phyloP scores from a whole-genome alignment of 1,140 invertebrate species.

The Platorchestia sp. region DNA sequence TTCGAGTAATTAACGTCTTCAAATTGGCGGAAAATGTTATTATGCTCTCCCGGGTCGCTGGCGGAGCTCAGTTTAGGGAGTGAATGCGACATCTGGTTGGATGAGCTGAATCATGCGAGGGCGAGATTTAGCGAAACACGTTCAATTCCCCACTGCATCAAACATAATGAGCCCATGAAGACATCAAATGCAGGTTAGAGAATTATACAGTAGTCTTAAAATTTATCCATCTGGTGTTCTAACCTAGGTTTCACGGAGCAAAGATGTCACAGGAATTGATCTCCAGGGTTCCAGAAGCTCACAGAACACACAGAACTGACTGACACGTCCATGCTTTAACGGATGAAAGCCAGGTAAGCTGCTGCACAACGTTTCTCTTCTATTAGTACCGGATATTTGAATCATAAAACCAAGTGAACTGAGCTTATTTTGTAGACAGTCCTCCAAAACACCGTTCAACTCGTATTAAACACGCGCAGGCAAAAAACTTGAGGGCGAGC shows the following conservation, averaged over 20 bases:
- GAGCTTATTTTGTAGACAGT: not conserved
- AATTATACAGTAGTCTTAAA: not conserved
- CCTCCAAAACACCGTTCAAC: not conserved
- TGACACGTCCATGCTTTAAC: not conserved
- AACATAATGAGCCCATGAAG: not conserved
- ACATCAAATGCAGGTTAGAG: not conserved
- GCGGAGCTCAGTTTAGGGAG: not conserved
- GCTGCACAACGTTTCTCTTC: not conserved
- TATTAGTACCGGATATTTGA: not conserved
- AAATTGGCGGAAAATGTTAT: constrained; percentile 3
- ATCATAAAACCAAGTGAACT: not conserved
- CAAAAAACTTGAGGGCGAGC: not conserved
- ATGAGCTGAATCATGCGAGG: not conserved
- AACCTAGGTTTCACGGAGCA: too few relatives aligned
- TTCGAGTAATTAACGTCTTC: constrained; percentile 18
- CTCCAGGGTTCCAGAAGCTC: not conserved
- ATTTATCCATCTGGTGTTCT: not conserved
- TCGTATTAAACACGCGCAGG: not conserved
- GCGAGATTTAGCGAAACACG: not conserved
- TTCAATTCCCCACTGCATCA: not conserved
- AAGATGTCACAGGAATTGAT: not conserved
- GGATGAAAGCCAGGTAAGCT: not conserved
- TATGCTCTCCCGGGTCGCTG: not conserved
- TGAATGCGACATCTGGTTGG: not conserved
- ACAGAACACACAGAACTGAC: not conserved